phyloP scores from a whole-genome alignment of 2,113 vertebrate species.

The Peromyscus californicus region DNA sequence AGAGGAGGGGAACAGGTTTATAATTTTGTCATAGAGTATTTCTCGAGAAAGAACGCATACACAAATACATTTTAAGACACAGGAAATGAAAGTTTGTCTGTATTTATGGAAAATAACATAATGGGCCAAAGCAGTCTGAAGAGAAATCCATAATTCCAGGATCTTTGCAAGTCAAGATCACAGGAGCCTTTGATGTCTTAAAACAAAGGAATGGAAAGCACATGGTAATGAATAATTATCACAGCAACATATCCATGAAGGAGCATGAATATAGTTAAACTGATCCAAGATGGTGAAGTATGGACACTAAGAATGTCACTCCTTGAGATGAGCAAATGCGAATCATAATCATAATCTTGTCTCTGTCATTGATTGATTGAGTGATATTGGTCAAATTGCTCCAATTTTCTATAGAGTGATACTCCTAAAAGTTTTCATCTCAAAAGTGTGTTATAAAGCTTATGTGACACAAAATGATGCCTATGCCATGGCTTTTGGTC shows the following conservation, averaged over 20 bases:
- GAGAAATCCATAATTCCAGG: slow-evolving; percentile 1
- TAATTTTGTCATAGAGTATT: background rate
- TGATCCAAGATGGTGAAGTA: background rate
- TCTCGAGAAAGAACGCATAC: background rate
- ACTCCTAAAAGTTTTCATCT: background rate
- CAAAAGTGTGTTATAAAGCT: background rate
- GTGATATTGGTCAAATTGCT: background rate
- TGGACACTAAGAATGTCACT: background rate
- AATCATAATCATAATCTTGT: background rate
- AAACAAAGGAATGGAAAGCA: slow-evolving; percentile 5
- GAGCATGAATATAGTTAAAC: slow-evolving; percentile 20
- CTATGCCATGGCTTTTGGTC: background rate
- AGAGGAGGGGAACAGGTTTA: background rate
- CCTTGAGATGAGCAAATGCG: background rate
- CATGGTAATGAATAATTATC: slow-evolving; percentile 28
- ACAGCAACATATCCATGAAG: slow-evolving; percentile 38
- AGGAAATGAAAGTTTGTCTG: slow-evolving; percentile 11
- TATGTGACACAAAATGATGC: background rate
- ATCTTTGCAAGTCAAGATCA: slow-evolving; percentile 46
- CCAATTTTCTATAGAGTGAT: background rate
- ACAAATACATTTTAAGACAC: slow-evolving; percentile 16
- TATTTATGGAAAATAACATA: slow-evolving; percentile 52
- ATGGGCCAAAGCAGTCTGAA: background rate
- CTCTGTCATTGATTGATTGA: slow-evolving; percentile 28
- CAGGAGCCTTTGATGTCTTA: slow-evolving; percentile 55